A percentile compares a stretch with the other conserved stretches of the same genome.
Evolutionary conservation across 2,888 invertebrate genomes (phyloP).

Genomic region (Cryptosula pallasiana): DNA sequence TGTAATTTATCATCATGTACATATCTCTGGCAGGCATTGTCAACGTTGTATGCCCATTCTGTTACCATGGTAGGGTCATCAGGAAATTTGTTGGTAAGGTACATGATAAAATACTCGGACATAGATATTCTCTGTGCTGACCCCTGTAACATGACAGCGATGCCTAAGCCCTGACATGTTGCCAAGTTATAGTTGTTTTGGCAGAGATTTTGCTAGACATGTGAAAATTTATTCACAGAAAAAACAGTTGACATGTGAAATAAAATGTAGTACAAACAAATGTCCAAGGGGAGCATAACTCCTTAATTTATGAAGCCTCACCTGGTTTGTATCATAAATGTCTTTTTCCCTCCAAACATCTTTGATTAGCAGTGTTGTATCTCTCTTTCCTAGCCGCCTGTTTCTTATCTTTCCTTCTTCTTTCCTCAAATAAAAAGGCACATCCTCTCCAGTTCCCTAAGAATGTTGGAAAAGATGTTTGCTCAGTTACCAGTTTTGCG

Average conservation of each 20-base stretch:
- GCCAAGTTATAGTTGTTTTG: neutral
- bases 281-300: too few relatives aligned
- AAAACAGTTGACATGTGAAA: too few relatives aligned
- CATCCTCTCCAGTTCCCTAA: constrained; percentile 44
- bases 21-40: constrained; percentile 47
- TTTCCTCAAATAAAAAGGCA: constrained; percentile 47
- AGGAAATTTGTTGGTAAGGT: constrained; percentile 39
- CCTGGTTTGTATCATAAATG: constrained; percentile 35
- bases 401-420: constrained; percentile 46
- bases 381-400: constrained; percentile 46
- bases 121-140: constrained; percentile 34
- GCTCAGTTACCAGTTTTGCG: too few relatives aligned
- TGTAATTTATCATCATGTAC: constrained; percentile 44
- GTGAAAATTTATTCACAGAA: too few relatives aligned
- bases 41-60: constrained; percentile 52
- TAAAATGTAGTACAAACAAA: too few relatives aligned
- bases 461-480: constrained; percentile 1
- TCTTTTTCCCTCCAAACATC: constrained; percentile 51
- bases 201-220: neutral
- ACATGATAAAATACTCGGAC: constrained; percentile 43
- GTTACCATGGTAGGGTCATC: constrained; percentile 43
- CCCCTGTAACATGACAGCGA: neutral
- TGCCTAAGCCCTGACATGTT: neutral
- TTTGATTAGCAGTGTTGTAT: constrained; percentile 44
- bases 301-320: too few relatives aligned